phyloP scores from a whole-genome alignment of 2,797 vertebrate genomes.

The Takifugu ocellatus region DNA sequence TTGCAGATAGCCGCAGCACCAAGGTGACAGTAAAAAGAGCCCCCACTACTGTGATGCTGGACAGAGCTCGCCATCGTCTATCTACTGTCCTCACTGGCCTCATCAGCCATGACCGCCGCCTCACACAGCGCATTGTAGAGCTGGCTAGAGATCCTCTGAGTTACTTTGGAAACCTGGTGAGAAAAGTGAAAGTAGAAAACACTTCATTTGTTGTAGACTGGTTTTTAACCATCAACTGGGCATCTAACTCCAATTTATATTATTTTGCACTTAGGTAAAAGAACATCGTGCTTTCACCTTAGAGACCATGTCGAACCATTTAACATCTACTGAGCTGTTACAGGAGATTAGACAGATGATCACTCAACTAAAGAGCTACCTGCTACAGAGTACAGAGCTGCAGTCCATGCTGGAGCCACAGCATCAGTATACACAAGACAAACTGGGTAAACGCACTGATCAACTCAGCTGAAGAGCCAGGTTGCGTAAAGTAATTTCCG shows the following conservation, averaged over 20 bases:
- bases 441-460: constrained; percentile 78
- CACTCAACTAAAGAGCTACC: constrained; percentile 96
- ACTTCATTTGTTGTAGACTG: background rate
- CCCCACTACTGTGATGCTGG: constrained; percentile 82
- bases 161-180: constrained; percentile 89
- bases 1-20: constrained; percentile 36
- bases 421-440: constrained; percentile 79
- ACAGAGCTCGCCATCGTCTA: constrained; percentile 84
- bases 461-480: too few species aligned
- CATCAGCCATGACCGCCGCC: constrained; percentile 85
- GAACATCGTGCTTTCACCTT: constrained; percentile 91
- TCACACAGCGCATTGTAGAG: constrained; percentile 89
- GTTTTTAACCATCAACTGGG: background rate
- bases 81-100: constrained; percentile 87
- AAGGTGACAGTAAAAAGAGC: constrained; percentile 71
- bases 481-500: too few species aligned
- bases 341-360: constrained; percentile 98
- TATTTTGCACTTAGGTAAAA: constrained; percentile 67
- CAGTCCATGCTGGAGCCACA: constrained; percentile 80
- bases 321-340: constrained; percentile 89
- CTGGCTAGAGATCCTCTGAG: constrained; percentile 86
- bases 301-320: constrained; percentile 89
- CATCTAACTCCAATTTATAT: too few species aligned
- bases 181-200: background rate
- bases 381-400: constrained; percentile 92